A percentile compares a stretch with the other conserved stretches of the same genome.
Conservation (phyloP, 2,113 vertebrate genomes). For the Protobothrops flavoviridis region DNA sequence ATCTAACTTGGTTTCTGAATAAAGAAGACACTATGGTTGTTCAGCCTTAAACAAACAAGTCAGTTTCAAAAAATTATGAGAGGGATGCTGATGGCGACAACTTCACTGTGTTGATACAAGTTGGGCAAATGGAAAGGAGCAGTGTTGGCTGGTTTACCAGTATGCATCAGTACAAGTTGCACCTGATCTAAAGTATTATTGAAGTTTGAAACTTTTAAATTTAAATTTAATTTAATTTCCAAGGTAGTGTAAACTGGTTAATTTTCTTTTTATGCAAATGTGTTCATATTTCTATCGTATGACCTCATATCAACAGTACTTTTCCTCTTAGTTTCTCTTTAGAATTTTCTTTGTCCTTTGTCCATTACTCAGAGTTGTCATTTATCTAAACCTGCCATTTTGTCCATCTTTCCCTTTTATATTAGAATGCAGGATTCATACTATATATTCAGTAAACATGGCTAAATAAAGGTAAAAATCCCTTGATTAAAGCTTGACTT, state of each 20-base stretch:
- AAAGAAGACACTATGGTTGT: background rate
- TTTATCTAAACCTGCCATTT: background rate
- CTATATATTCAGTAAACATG: background rate
- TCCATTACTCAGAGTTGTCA: background rate
- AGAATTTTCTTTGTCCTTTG: background rate
- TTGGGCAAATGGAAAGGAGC: background rate
- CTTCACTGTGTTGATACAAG: background rate
- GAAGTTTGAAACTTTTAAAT: background rate
- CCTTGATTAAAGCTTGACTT: background rate
- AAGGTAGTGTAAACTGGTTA: background rate
- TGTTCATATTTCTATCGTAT: background rate
- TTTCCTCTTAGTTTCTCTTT: background rate
- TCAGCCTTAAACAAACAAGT: background rate
- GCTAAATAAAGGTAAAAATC: background rate
- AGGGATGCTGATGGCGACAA: background rate
- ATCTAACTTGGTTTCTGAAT: background rate
- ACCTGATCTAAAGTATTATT: background rate
- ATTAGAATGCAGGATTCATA: background rate
- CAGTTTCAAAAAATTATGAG: background rate
- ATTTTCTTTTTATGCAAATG: background rate
- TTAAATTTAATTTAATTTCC: background rate
- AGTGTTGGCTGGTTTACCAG: background rate
- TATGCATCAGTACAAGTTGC: background rate
- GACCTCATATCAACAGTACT: background rate
- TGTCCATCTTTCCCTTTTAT: background rate